Percentiles rank a stretch among this genome's conserved stretches.
Evolutionary conservation across 2,797 vertebrate genomes (phyloP).

Genomic region (Salarias fasciatus): DNA sequence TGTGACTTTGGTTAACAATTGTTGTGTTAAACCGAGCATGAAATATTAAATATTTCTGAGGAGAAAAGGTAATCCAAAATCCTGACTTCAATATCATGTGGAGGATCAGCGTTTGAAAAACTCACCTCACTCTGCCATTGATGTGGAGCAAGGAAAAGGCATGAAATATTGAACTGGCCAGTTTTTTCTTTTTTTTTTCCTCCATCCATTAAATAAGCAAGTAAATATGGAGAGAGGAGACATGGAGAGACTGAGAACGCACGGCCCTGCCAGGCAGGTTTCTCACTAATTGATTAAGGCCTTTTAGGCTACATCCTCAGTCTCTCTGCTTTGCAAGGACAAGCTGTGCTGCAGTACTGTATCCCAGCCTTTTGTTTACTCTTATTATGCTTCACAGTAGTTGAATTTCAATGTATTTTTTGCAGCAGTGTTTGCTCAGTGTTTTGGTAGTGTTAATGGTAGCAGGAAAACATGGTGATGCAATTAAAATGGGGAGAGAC

Average conservation of each 20-base stretch:
- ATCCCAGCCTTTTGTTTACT: constrained; percentile 41
- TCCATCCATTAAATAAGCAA: constrained; percentile 52
- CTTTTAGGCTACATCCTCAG: constrained; percentile 52
- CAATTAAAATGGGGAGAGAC: constrained; percentile 8
- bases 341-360: constrained; percentile 29
- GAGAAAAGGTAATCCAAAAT: constrained; percentile 8
- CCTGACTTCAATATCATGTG: constrained; percentile 14
- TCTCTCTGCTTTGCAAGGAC: constrained; percentile 44
- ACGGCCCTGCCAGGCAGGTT: constrained; percentile 56
- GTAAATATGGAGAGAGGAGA: constrained; percentile 53
- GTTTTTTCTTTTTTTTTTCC: constrained; percentile 65
- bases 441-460: neutral
- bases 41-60: constrained; percentile 19
- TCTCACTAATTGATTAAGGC: constrained; percentile 68
- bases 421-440: constrained; percentile 8
- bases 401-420: constrained; percentile 17
- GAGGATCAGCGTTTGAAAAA: constrained; percentile 29
- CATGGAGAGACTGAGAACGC: constrained; percentile 48
- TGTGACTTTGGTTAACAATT: constrained; percentile 11
- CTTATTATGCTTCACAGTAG: constrained; percentile 30
- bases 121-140: neutral
- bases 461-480: constrained; percentile 6
- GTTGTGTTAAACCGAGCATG: neutral
- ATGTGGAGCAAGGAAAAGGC: constrained; percentile 18
- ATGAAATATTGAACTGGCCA: constrained; percentile 59